Percentiles rank a stretch among this genome's conserved stretches.
Evolutionary conservation across 2,888 invertebrate genomes (phyloP).

Genomic region (Minunthozetes semirufus): DNA sequence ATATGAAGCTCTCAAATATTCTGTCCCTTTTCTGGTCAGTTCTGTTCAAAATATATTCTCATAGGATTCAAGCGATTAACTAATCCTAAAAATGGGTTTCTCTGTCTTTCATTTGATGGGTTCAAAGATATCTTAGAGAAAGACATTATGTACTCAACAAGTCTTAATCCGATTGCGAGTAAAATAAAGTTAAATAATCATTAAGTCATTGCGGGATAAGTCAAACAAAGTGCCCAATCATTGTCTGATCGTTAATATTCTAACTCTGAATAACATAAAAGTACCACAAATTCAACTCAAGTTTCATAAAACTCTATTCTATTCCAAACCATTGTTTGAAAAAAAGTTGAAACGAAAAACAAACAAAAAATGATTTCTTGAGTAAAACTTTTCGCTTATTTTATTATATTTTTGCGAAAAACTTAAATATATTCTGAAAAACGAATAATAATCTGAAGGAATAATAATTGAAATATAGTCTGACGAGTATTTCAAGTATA

Average conservation of each 20-base stretch:
- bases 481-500: neutral
- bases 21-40: constrained; percentile 9
- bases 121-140: neutral
- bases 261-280: neutral
- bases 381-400: neutral
- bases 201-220: neutral
- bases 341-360: neutral
- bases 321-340: neutral
- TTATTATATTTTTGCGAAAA: neutral
- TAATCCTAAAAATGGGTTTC: neutral
- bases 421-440: no score
- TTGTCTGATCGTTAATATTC: neutral
- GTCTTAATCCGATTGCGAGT: neutral
- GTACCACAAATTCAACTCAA: no score
- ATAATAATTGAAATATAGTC: neutral
- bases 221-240: neutral
- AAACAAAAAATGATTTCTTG: neutral
- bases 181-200: neutral
- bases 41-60: neutral
- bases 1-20: neutral
- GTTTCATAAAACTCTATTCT: no score
- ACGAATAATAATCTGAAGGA: neutral
- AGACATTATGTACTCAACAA: neutral
- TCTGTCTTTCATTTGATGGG: neutral
- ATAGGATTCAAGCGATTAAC: neutral